These are phyloP conservation scores for Anableps anableps DNA, from an alignment of 2,797 vertebrate genomes.

Conservation along the genomic window DNA sequence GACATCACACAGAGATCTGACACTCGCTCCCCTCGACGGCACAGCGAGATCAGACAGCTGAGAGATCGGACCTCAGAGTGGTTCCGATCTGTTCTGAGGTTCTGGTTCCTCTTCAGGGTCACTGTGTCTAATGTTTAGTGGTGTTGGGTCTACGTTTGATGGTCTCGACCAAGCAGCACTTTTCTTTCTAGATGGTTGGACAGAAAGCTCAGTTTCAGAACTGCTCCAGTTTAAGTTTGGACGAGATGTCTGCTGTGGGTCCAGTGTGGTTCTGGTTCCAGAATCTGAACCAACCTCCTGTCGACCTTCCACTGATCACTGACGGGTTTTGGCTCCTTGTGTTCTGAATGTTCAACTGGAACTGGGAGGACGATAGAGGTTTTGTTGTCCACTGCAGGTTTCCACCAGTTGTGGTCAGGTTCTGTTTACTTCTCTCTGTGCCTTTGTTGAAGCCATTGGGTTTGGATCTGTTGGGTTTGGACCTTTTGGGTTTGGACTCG, in stretches of 20 bases:
- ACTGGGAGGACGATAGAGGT: not conserved
- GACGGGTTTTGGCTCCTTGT: not conserved
- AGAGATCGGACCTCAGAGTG: not conserved
- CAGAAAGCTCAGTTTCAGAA: not conserved
- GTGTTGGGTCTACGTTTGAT: not conserved
- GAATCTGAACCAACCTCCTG: not conserved
- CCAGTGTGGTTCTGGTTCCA: not conserved
- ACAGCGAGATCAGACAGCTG: slow-evolving; percentile 3
- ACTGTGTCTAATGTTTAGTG: not conserved
- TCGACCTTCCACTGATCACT: not conserved
- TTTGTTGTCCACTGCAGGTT: not conserved
- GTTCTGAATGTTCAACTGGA: not conserved
- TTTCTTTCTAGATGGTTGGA: not conserved
- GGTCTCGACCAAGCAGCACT: not conserved
- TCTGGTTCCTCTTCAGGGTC: not conserved
- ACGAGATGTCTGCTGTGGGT: not conserved
- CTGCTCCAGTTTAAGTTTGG: not conserved
- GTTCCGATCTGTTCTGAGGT: not conserved
- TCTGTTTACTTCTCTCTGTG: not conserved
- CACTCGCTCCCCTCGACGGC: slow-evolving; percentile 7
- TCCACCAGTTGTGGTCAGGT: not conserved
- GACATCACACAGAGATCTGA: slow-evolving; percentile 52
- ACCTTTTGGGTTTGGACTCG: not conserved
- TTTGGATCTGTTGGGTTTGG: not conserved
- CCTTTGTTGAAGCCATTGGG: not conserved